phyloP scores from a whole-genome alignment of 2,888 invertebrate genomes.

The Salticus scenicus region DNA sequence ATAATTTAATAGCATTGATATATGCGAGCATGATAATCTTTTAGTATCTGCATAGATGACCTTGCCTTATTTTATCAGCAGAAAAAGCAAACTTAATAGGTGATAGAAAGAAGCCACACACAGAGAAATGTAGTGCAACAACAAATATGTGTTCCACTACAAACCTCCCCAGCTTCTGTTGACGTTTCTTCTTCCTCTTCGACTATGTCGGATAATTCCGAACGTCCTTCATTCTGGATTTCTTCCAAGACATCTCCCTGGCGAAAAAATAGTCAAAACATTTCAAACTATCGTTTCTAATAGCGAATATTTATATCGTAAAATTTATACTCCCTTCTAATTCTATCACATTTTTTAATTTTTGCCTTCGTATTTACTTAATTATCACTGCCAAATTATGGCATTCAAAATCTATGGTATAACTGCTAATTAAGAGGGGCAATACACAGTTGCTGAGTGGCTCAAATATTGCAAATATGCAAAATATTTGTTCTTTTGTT shows the following conservation, averaged over 20 bases:
- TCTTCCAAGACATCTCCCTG: constrained; percentile 66
- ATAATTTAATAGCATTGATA: too few species aligned
- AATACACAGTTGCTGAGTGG: too few species aligned
- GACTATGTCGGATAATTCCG: constrained; percentile 78
- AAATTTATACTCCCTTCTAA: too few species aligned
- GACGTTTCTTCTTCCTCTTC: constrained; percentile 77
- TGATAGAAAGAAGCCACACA: constrained; percentile 45
- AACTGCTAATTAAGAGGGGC: too few species aligned
- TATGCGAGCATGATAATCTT: too few species aligned
- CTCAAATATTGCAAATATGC: too few species aligned
- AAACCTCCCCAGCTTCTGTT: constrained; percentile 61
- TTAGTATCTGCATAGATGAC: constrained; percentile 25
- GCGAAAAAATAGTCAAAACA: constrained; percentile 51
- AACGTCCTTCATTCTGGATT: constrained; percentile 71
- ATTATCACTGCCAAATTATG: too few species aligned
- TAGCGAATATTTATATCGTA: neutral
- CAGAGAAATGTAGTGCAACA: constrained; percentile 69
- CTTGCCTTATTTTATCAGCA: constrained; percentile 40
- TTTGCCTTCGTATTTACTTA: too few species aligned
- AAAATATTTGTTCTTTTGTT: too few species aligned
- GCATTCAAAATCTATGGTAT: too few species aligned
- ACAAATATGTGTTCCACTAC: constrained; percentile 62
- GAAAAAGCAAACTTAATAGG: constrained; percentile 61
- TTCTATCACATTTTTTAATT: too few species aligned
- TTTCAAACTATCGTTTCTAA: constrained; percentile 32